Percentiles rank a stretch among this genome's conserved stretches.
These are phyloP conservation scores for Xiphophorus maculatus DNA, from an alignment of 2,113 vertebrate species.

Conservation along the genomic window DNA sequence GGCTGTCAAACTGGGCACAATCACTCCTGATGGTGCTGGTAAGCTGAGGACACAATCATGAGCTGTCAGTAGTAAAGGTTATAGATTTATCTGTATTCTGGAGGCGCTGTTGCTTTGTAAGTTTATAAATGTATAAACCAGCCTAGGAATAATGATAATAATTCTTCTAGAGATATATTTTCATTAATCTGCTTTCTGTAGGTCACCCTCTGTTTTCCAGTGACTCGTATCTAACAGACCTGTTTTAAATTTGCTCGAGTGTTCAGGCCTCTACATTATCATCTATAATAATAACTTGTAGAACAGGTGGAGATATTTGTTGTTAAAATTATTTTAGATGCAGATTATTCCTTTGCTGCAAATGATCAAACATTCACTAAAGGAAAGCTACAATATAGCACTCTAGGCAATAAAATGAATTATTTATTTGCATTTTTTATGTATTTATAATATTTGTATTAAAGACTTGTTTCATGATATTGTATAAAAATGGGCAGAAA, in stretches of 20 bases:
- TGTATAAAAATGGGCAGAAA: too few relatives aligned
- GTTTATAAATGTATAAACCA: background rate
- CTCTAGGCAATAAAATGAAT: too few relatives aligned
- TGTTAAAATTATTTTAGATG: too few relatives aligned
- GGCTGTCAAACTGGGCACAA: constrained; percentile 97
- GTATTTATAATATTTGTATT: too few relatives aligned
- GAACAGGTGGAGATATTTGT: too few relatives aligned
- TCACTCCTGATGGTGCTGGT: constrained; percentile 97
- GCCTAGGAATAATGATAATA: background rate
- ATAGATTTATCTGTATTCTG: background rate
- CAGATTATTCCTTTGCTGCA: too few relatives aligned
- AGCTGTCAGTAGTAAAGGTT: background rate
- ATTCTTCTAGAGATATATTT: background rate
- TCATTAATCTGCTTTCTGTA: background rate
- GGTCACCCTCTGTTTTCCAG: background rate
- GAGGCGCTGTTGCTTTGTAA: background rate
- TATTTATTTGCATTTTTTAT: too few relatives aligned
- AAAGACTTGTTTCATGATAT: too few relatives aligned
- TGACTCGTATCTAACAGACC: background rate
- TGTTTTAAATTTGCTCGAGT: background rate
- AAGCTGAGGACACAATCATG: constrained; percentile 1
- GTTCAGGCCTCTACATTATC: too few relatives aligned
- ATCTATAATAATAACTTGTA: too few relatives aligned
- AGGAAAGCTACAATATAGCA: too few relatives aligned
- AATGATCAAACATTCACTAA: too few relatives aligned